phyloP scores from a whole-genome alignment of 2,797 vertebrate genomes.

The Cephalopachus bancanus region DNA sequence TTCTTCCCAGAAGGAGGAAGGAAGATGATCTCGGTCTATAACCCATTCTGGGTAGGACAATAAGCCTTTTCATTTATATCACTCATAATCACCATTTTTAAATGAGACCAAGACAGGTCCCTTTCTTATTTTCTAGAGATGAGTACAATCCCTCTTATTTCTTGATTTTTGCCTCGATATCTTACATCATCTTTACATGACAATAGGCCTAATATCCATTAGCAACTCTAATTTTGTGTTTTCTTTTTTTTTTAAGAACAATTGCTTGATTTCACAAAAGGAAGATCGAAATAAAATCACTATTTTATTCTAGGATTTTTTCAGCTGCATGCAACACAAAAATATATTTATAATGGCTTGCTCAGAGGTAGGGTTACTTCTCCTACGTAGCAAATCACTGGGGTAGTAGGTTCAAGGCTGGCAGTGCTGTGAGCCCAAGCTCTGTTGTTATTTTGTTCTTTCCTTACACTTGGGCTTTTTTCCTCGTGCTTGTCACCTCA shows the following conservation, averaged over 20 bases:
- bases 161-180: not conserved
- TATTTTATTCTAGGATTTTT: not conserved
- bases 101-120: not conserved
- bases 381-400: not conserved
- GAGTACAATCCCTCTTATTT: not conserved
- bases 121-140: not conserved
- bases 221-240: not conserved
- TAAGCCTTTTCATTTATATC: not conserved
- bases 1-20: not conserved
- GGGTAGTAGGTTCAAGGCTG: too few relatives aligned
- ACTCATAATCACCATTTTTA: not conserved
- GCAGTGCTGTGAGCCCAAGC: not conserved
- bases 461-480: not conserved
- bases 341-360: not conserved
- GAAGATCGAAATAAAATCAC: not conserved
- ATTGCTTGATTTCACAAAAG: constrained; percentile 56
- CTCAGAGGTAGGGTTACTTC: not conserved
- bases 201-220: not conserved
- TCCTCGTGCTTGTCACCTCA: not conserved
- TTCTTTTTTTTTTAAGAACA: not conserved
- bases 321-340: not conserved
- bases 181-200: not conserved
- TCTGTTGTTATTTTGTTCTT: not conserved
- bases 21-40: not conserved
- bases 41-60: not conserved